Base-by-base conservation (phyloP, 2,888 invertebrate species). In the Meteorus colon region DNA sequence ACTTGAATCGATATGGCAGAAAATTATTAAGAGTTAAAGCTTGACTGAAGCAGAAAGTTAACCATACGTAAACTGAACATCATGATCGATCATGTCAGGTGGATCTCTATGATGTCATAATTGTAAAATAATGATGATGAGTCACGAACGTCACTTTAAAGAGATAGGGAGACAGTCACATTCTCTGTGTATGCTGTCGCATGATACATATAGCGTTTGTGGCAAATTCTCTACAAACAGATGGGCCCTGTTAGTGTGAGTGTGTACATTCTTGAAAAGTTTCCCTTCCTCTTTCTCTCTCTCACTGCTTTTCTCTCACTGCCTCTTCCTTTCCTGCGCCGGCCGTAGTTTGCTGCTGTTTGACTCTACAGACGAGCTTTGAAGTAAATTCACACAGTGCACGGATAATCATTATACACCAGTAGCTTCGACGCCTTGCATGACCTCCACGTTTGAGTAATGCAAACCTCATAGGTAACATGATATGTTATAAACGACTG, bases 391-490 rank as follows among this genome's bases (percentile, higher is more conserved):
- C 60, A 19, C 41, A 24, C 63, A 29, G 62, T 27, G 48, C 27
- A 65, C 29, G 71, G 68, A 77, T 75, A 71, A 78, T 79, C 75
- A 78, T 78, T 77, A 76, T 51, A 60, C 73, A 48, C 66, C 62
- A 67, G 73, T 67, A 74, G 76, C 76, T 79, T 75, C 79, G 75
- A 71, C 70, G 45, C 74, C 63, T 27, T 66, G n/a, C 62, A n/a
- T 29, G 45, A 59, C 59, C 37, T 51, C 60, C 67, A 62, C 67
- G 74, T 79, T 74, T 69, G 73, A 77, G 74, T 77, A 78, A 74
- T 73, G 78, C 69, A 75, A 78, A 78, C 75, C 75, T 31, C 55
- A 63, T 67, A 19, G 73, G 79, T 78, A 79, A 79, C 73, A 70
- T 70, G 79, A 79, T 74, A 78, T 37, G 67, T 51, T n/a, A 65